A percentile compares a stretch with the other conserved stretches of the same genome.
phyloP scores from a whole-genome alignment of 2,113 vertebrate species.

The Podilymbus podiceps region DNA sequence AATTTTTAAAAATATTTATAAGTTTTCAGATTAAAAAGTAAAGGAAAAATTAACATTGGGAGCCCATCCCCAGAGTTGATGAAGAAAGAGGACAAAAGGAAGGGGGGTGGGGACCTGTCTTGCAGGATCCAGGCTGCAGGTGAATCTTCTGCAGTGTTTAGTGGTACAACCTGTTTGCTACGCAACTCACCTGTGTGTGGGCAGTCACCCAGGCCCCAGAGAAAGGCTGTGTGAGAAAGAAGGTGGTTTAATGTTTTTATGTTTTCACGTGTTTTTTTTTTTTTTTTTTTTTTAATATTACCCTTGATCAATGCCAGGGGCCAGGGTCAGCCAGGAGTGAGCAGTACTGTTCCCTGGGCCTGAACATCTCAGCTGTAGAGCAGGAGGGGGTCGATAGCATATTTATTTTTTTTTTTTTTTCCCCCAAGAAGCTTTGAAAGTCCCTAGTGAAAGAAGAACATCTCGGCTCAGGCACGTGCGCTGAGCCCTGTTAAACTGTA shows the following conservation, averaged over 20 bases:
- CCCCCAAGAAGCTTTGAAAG: neutral
- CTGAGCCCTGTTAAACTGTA: neutral
- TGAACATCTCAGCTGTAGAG: neutral
- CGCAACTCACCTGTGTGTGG: neutral
- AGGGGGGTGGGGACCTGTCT: neutral
- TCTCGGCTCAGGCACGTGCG: neutral
- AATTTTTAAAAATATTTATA: neutral
- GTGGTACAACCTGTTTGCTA: neutral
- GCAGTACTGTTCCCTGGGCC: neutral
- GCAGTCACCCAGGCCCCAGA: neutral
- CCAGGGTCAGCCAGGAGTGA: fast-evolving
- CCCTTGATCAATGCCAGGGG: neutral
- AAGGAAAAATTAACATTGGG: neutral
- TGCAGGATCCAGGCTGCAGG: neutral
- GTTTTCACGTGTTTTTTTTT: neutral
- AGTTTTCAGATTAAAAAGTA: neutral
- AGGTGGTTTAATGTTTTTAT: neutral
- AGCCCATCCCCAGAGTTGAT: neutral
- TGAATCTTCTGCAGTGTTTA: neutral
- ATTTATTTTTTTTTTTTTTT: too few relatives aligned
- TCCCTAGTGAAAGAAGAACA: neutral
- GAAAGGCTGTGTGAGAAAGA: neutral
- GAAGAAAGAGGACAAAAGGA: neutral
- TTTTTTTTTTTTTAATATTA: neutral
- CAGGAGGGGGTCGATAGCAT: neutral